Evolutionary conservation across 1,140 invertebrate species (phyloP).

Genomic region (Papilio machaon): DNA sequence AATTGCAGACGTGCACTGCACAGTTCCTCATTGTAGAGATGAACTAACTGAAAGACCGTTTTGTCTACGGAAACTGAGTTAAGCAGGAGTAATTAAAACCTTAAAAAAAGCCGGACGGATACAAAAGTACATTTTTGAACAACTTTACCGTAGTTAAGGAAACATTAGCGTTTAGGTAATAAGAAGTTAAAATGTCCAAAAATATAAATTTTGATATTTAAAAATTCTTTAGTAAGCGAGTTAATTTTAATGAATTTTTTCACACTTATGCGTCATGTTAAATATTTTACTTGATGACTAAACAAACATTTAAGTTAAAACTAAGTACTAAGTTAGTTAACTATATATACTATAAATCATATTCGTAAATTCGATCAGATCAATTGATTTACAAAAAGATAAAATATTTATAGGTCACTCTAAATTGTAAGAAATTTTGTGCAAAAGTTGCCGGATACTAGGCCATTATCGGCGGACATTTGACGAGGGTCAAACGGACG

Average conservation of each 20-base stretch:
- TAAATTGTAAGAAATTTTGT: conserved; percentile 12
- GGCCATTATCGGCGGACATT: conserved; percentile 6
- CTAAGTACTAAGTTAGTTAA: too few species aligned
- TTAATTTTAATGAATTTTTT: too few species aligned
- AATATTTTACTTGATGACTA: too few species aligned
- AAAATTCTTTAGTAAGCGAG: too few species aligned
- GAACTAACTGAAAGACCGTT: background rate
- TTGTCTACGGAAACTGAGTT: background rate
- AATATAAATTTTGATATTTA: too few species aligned
- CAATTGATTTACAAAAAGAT: background rate
- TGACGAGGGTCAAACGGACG: conserved; percentile 10
- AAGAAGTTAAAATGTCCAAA: too few species aligned
- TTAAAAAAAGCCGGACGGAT: background rate
- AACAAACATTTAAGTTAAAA: too few species aligned
- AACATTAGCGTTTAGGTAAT: too few species aligned
- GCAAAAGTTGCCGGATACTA: conserved; percentile 5
- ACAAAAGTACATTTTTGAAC: background rate
- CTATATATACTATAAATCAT: too few species aligned
- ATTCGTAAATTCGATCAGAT: background rate
- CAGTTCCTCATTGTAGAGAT: background rate
- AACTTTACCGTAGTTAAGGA: too few species aligned
- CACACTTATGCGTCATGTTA: too few species aligned
- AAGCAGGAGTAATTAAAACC: background rate
- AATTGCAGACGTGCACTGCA: background rate
- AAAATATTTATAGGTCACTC: background rate